phyloP scores from a whole-genome alignment of 2,797 vertebrate genomes.

The Cephalopachus bancanus region DNA sequence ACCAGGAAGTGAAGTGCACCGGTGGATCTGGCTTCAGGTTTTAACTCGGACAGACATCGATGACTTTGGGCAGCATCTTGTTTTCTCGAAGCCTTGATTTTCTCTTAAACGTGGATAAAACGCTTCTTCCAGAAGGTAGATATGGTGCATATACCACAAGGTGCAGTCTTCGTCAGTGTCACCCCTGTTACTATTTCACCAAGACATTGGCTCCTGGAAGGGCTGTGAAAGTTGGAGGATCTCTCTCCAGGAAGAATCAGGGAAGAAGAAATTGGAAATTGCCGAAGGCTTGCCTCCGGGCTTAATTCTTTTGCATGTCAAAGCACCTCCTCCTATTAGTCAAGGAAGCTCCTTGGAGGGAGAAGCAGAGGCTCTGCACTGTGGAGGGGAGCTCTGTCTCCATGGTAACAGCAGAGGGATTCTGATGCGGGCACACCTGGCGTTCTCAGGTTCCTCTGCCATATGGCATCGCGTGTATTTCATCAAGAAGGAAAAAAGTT shows the following conservation, averaged over 20 bases:
- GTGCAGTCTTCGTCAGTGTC: not conserved
- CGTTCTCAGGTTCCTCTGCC: constrained; percentile 78
- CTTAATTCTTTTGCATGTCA: constrained; percentile 62
- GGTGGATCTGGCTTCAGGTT: not conserved
- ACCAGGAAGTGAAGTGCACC: not conserved
- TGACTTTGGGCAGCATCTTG: not conserved
- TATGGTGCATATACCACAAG: not conserved
- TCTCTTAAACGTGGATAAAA: constrained; percentile 23
- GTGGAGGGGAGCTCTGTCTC: constrained; percentile 65
- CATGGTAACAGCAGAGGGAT: constrained; percentile 77
- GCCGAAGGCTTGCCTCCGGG: constrained; percentile 64
- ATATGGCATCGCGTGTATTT: constrained; percentile 76
- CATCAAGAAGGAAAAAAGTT: constrained; percentile 40
- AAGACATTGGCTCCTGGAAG: not conserved
- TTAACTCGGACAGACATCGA: not conserved
- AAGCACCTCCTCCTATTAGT: constrained; percentile 69
- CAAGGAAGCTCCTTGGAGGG: not conserved
- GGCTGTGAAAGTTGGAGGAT: not conserved
- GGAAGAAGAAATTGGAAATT: constrained; percentile 27
- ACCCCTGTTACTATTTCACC: not conserved
- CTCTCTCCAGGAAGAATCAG: not conserved
- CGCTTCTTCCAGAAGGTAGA: not conserved
- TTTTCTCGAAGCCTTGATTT: constrained; percentile 24
- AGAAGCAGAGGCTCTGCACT: not conserved
- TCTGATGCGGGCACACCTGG: constrained; percentile 74